Conservation (phyloP, 30 jellyfish, hydroid and myxozoan genomes). For the Cassiopea andromeda region DNA sequence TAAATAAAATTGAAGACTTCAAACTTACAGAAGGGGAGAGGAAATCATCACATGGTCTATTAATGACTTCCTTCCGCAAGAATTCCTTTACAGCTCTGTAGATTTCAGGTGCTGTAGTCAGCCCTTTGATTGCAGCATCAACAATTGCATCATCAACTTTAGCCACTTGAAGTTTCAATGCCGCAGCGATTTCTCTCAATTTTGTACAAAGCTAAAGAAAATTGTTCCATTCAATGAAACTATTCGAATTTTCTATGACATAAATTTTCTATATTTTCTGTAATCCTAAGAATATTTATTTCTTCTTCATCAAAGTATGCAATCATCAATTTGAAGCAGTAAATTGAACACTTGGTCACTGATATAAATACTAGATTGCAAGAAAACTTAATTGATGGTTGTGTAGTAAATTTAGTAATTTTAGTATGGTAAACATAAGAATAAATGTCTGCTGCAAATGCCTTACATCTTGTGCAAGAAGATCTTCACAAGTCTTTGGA, state of each 20-base stretch:
- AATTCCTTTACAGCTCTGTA: conserved; percentile 57
- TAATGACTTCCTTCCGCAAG: conserved; percentile 65
- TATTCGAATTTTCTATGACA: neutral
- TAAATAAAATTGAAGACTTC: neutral
- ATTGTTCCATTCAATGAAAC: neutral
- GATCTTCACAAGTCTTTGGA: conserved; percentile 89
- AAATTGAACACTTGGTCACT: neutral
- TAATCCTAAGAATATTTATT: neutral
- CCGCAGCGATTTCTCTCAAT: conserved; percentile 71
- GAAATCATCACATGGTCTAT: conserved; percentile 81
- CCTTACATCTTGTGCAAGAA: conserved; percentile 74
- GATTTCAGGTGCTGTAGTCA: conserved; percentile 49
- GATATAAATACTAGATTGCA: neutral
- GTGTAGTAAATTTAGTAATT: neutral
- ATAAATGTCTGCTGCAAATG: neutral
- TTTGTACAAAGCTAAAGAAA: conserved; percentile 63
- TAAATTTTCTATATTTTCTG: neutral
- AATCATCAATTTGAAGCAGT: neutral
- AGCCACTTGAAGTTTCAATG: conserved; percentile 64
- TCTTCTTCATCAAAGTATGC: neutral
- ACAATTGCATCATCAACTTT: conserved; percentile 76
- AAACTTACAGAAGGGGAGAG: conserved; percentile 49
- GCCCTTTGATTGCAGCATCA: conserved; percentile 83
- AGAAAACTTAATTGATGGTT: neutral
- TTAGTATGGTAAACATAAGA: neutral